Evolutionary conservation across 37 sponge, comb jelly and placozoan genomes (phyloP), one percentile per base, ranked within the genome.

Genomic region (Amphimedon queenslandica): DNA sequence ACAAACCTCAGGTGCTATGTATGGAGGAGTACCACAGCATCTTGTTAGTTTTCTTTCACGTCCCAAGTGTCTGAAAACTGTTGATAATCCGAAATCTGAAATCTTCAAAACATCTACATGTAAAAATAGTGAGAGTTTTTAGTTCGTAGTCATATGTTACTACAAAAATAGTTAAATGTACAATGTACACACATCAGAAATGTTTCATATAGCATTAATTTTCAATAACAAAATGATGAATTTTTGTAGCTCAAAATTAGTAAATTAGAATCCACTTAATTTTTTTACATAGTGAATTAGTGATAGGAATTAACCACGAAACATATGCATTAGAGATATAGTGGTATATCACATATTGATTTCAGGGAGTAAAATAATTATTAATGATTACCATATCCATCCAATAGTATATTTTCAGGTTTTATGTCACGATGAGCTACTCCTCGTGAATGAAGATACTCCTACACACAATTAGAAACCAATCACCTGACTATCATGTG

Each of bases 371-470:
- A n/a, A 10, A 20, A 3, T 16, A n/a, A n/a, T n/a, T n/a, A n/a
- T n/a, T n/a, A n/a, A n/a, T n/a, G 67, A 58, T 70, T 31, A 87
- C 92, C 96, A 72, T 67, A 74, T 23, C 80, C 80, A 83, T 98
- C 99, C 51, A 98, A 76, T 0, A 98, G 88, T 38, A 98, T 72
- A 58, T 98, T 98, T 75, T 98, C 99, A 16, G 99, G 99, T 42
- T 98, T 98, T 37, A 98, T 87, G 77, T 98, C 99, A 25, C 99
- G 41, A 73, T 98, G 99, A 25, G 96, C 94, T 60, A 98, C 90
- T 8, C 99, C 99, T 31, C 84, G 66, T 0, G 30, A 18, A 55
- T 98, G 99, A 20, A 98, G 69, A 51, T 94, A 95, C 34, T 89
- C 96, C 82, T 90, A 43, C 6, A 64, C 58, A 40, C 43, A 32